Base-by-base conservation (phyloP, 2,113 vertebrate species). In the Picathartes gymnocephalus region DNA sequence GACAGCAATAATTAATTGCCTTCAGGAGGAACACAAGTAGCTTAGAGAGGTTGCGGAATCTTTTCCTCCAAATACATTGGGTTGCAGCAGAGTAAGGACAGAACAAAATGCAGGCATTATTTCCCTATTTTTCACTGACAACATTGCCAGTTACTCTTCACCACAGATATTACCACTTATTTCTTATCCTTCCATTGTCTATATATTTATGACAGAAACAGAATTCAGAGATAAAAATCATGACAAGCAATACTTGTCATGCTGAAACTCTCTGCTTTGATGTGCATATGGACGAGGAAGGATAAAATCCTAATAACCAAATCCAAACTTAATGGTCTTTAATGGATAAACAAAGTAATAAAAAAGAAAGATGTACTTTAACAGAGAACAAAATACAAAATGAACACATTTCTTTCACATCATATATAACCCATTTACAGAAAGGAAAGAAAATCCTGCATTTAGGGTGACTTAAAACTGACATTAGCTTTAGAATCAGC, bases 1-100 rank as follows among this genome's bases (percentile, higher is more conserved):
- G 95, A 86, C 88, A 95, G 77, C 62, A 93, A 82, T 25, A 96
- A 85, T 93, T 97, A 97, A 97, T 96, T 97, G 83, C 78, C 65
- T 97, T 91, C 15, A 28, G 97, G 48, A 94, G 35, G 22, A 95
- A 64, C 72, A 86, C 11, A 47, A 94, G 95, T 20, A 93, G 27
- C 65, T 94, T 62, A 31, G 62, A 94, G 50, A 91, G 13, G 44
- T 31, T 92, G 78, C 45, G 81, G 56, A 44, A 86, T 62, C n/a
- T 91, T 93, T 95, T 92, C 58, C 64, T 92, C 56, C 84, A 88
- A 90, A 70, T 40, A 13, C 28, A 51, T 51, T 68, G 88, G 44
- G n/a, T 31, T 83, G 73, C 51, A 96, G 76, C 53, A 88, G n/a
- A 56, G 9, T 42, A 92, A 92, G 60, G 21, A 33, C 37, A 58